Evolutionary conservation across 2,113 vertebrate genomes (phyloP).

Genomic region (Thalassarche chlororhynchos): DNA sequence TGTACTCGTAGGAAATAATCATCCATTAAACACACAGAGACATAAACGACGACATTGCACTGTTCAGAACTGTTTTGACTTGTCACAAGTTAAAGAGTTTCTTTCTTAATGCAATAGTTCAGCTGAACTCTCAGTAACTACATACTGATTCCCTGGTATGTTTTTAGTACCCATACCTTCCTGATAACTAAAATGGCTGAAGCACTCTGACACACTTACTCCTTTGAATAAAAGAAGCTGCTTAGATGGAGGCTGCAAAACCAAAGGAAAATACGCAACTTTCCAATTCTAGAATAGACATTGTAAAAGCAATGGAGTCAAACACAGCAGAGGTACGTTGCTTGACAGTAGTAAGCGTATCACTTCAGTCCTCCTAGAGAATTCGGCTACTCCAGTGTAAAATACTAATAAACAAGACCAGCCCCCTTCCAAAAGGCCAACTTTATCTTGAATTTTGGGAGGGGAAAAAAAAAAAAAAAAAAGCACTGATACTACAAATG

Average conservation of each 20-base stretch:
- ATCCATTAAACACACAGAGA: not conserved
- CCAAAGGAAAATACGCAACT: not conserved
- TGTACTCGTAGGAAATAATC: not conserved
- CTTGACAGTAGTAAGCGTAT: not conserved
- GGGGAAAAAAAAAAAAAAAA: not conserved
- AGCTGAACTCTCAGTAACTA: not conserved
- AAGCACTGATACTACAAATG: not conserved
- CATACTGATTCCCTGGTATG: fast-evolving
- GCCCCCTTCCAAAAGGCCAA: not conserved
- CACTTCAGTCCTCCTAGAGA: not conserved
- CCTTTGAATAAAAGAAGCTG: not conserved
- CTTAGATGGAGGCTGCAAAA: not conserved
- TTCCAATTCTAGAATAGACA: not conserved
- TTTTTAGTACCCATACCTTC: not conserved
- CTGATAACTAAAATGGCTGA: not conserved
- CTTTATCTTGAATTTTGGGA: not conserved
- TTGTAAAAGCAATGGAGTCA: not conserved
- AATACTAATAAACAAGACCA: not conserved
- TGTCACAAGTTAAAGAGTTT: not conserved
- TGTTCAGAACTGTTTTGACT: not conserved
- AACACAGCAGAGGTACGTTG: not conserved
- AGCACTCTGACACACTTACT: not conserved
- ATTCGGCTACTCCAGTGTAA: not conserved
- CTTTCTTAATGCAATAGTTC: not conserved
- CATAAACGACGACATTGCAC: not conserved